Evolutionary conservation across 2,797 vertebrate species (phyloP), one percentile per base, ranked within the genome.

Genomic region (Naso thynnoides): DNA sequence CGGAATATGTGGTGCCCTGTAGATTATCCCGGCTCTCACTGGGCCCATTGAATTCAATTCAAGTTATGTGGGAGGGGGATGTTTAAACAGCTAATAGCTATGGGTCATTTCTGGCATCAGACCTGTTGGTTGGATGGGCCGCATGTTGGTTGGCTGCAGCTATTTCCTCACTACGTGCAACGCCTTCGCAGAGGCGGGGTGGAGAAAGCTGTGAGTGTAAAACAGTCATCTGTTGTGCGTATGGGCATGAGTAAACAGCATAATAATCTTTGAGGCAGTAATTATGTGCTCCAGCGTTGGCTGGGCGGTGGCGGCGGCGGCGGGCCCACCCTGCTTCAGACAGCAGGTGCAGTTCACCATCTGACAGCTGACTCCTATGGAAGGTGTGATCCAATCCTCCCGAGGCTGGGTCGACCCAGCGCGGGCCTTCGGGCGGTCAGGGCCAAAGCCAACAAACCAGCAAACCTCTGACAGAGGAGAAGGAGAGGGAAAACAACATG

Each of bases 331-430:
- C 86, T 72, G 81, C 73, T 63, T 61, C 77, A 86, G 85, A 89
- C 91, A 75, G 90, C 94, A 94, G 93, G 91, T 94, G 93, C 83
- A 91, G 88, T 64, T 89, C 82, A 65, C 60, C 84, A 71, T 84
- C 83, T 84, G 88, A 92, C 83, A 84, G 86, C 77, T 82, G 81
- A 86, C 73, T 81, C 45, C 48, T 19, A 74, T 74, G 86, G 81
- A 87, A 87, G 86, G 84, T 91, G 82, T 84, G 86, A 88, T 75
- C 87, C 87, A 83, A 64, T 83, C 85, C 82, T 76, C 73, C 80
- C 2, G 54, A 75, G 79, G 71, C 71, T 3, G 54, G 57, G 29
- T 76, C 54, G 14, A 63, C 56, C 81, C 61, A 26, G 58, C 19
- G 55, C 47, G 45, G 65, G 72, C 76, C 59, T 76, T 75, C 24